Percentiles rank a stretch among this genome's conserved stretches.
Conservation (phyloP, 1,140 invertebrate species). For the Drosophila malerkotliana region DNA sequence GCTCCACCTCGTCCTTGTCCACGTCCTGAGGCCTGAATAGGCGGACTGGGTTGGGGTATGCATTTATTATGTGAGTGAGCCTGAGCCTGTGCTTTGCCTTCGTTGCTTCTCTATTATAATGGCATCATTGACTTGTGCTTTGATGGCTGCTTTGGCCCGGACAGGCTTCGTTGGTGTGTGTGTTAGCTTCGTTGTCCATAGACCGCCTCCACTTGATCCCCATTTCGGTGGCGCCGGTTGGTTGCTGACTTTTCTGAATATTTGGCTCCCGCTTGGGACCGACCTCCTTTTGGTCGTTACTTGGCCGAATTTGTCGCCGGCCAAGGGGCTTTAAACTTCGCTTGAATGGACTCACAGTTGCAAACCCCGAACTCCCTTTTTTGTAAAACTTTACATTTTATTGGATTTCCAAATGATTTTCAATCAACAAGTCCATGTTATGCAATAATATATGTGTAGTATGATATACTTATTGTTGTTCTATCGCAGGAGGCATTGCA, state of each 20-base stretch:
- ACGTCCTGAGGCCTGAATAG: background rate
- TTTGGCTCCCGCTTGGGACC: conserved; percentile 31
- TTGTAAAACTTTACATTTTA: conserved; percentile 72
- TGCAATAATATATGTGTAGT: conserved; percentile 49
- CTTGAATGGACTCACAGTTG: conserved; percentile 17
- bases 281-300: conserved; percentile 33
- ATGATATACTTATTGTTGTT: conserved; percentile 56
- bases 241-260: conserved; percentile 56
- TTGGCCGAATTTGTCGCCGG: conserved; percentile 45
- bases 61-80: conserved; percentile 40
- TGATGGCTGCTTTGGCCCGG: conserved; percentile 54
- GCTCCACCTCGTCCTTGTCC: conserved; percentile 4
- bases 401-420: conserved; percentile 79
- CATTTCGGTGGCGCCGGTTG: conserved; percentile 46
- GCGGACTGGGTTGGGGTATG: conserved; percentile 12
- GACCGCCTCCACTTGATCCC: conserved; percentile 36
- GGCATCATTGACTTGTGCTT: conserved; percentile 76
- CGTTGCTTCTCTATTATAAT: conserved; percentile 62
- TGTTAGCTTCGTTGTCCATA: conserved; percentile 7
- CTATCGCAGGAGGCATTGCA: conserved; percentile 31
- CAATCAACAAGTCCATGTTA: conserved; percentile 79
- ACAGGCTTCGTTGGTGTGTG: conserved; percentile 32
- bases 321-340: conserved; percentile 43
- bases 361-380: background rate
- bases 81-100: conserved; percentile 25